A percentile compares a stretch with the other conserved stretches of the same genome.
Conservation (phyloP, 64 coral and sea anemone species). For the Trachythela sp. region DNA sequence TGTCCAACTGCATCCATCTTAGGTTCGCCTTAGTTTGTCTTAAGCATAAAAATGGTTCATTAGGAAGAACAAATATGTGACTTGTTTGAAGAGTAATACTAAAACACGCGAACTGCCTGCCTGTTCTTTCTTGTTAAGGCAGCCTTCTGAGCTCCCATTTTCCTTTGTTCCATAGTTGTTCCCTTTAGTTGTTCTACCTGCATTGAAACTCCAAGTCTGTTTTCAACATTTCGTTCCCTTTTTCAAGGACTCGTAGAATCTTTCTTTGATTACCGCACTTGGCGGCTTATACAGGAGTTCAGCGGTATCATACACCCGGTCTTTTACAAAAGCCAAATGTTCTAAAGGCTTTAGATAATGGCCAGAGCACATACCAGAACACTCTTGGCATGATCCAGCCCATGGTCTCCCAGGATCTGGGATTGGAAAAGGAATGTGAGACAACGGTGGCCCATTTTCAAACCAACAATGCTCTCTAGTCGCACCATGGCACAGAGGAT, state of each 20-base stretch:
- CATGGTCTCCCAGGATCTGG: neutral
- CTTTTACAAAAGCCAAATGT: neutral
- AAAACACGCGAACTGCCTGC: too few species aligned
- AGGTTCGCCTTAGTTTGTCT: too few species aligned
- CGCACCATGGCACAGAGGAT: conserved; percentile 43
- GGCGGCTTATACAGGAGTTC: neutral
- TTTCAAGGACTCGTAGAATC: neutral
- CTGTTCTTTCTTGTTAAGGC: too few species aligned
- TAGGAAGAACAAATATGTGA: too few species aligned
- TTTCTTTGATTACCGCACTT: neutral
- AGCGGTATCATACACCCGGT: neutral
- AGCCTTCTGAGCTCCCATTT: too few species aligned
- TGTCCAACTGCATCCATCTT: too few species aligned
- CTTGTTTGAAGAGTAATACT: too few species aligned
- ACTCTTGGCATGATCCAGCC: neutral
- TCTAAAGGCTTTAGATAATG: neutral
- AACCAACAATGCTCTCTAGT: conserved; percentile 7
- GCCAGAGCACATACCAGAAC: neutral
- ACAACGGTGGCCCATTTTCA: conserved; percentile 31
- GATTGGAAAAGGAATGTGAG: conserved; percentile 36
- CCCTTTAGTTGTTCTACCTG: too few species aligned
- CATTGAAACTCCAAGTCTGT: too few species aligned
- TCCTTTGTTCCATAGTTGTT: too few species aligned
- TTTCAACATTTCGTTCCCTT: too few species aligned
- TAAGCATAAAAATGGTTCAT: too few species aligned